Evolutionary conservation across 2,888 invertebrate genomes (phyloP).

Genomic region (Rutpela maculata): DNA sequence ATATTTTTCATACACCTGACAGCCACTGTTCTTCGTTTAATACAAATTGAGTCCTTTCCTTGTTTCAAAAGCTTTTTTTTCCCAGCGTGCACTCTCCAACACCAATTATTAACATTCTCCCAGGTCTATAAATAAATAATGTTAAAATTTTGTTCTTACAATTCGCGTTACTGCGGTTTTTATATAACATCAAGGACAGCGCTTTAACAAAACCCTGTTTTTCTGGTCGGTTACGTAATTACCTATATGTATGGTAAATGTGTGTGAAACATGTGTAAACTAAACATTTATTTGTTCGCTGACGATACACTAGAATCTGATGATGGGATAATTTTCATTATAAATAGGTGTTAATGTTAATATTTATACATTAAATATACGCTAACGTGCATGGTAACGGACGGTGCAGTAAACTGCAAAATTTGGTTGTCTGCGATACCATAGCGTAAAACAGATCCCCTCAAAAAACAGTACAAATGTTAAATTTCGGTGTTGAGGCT

Average conservation of each 20-base stretch:
- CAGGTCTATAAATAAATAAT: conserved; percentile 11
- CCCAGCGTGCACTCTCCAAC: too few species aligned
- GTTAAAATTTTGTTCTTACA: conserved; percentile 1
- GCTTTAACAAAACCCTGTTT: conserved; percentile 27
- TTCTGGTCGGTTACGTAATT: conserved; percentile 32
- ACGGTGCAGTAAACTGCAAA: neutral
- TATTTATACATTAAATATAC: neutral
- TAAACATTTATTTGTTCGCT: conserved; percentile 19
- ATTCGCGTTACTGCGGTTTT: conserved; percentile 15
- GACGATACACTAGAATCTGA: neutral
- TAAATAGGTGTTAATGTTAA: neutral
- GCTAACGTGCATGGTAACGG: neutral
- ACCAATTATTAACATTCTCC: neutral
- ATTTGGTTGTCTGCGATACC: neutral
- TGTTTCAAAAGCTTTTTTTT: neutral
- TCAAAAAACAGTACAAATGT: too few species aligned
- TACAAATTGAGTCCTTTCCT: neutral
- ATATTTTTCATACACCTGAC: neutral
- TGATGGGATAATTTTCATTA: conserved; percentile 13
- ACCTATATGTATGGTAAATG: conserved; percentile 23
- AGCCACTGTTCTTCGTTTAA: neutral
- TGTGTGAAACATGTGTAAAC: conserved; percentile 20
- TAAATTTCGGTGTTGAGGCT: too few species aligned
- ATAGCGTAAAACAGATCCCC: too few species aligned
- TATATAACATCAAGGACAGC: conserved; percentile 16